Conservation (phyloP, 2,113 vertebrate genomes). For the Sarotherodon lohbergeri region DNA sequence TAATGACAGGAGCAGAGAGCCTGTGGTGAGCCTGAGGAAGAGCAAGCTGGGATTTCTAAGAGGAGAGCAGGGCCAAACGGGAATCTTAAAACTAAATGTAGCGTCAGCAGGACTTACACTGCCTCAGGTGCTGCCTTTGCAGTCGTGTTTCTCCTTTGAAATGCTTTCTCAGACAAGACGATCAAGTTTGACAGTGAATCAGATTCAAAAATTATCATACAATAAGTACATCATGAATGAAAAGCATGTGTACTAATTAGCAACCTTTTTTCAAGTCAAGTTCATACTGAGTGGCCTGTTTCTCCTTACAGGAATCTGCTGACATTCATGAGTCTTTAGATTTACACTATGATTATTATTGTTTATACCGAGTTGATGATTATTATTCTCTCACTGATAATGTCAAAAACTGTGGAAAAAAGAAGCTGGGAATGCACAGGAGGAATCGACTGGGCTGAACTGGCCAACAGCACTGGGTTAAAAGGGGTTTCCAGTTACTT, state of each 20-base stretch:
- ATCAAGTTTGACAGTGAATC: not conserved
- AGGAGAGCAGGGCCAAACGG: not conserved
- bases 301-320: not conserved
- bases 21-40: not conserved
- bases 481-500: not conserved
- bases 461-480: not conserved
- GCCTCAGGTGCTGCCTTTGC: not conserved
- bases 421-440: not conserved
- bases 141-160: not conserved
- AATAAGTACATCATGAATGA: not conserved
- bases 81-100: not conserved
- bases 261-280: not conserved
- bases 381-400: not conserved
- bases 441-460: not conserved
- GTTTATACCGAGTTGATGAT: not conserved
- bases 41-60: not conserved
- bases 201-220: not conserved
- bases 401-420: not conserved
- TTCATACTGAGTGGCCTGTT: not conserved
- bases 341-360: not conserved
- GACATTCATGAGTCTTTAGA: not conserved
- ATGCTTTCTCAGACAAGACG: not conserved
- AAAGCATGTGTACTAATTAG: not conserved
- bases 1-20: not conserved
- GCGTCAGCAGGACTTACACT: slow-evolving; percentile 8